A percentile compares a stretch with the other conserved stretches of the same genome.
Conservation (phyloP, 2,113 vertebrate species). For the Grantiella picta region DNA sequence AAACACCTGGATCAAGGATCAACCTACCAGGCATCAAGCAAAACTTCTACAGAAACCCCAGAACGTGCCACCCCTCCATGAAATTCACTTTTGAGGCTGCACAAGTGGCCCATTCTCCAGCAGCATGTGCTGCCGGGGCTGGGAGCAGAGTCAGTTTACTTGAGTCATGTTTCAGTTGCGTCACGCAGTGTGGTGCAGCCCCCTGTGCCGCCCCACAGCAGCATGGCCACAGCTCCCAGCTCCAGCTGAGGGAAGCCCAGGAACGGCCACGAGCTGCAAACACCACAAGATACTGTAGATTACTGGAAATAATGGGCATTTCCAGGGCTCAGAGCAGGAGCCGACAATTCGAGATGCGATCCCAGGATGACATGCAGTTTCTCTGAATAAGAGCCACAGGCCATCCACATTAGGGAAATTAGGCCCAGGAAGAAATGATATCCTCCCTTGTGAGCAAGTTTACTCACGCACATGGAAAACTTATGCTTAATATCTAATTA, state of each 20-base stretch:
- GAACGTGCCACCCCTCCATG: accelerated
- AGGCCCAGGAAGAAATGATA: conserved; percentile 33
- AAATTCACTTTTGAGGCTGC: accelerated
- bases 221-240: neutral
- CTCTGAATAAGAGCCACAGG: neutral
- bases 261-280: neutral
- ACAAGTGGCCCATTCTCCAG: neutral
- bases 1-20: neutral
- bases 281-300: neutral
- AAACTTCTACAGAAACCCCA: neutral
- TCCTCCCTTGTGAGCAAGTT: conserved; percentile 57
- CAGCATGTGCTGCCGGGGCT: neutral
- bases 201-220: neutral
- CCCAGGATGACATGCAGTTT: neutral
- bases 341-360: neutral
- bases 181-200: neutral
- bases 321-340: neutral
- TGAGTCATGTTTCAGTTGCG: neutral
- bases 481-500: conserved; percentile 59
- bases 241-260: neutral
- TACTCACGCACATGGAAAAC: conserved; percentile 50
- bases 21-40: neutral
- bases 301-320: neutral
- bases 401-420: conserved; percentile 38
- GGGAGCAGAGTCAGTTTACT: neutral